Conservation (phyloP, 2,113 vertebrate genomes). For the Fukomys damarensis region DNA sequence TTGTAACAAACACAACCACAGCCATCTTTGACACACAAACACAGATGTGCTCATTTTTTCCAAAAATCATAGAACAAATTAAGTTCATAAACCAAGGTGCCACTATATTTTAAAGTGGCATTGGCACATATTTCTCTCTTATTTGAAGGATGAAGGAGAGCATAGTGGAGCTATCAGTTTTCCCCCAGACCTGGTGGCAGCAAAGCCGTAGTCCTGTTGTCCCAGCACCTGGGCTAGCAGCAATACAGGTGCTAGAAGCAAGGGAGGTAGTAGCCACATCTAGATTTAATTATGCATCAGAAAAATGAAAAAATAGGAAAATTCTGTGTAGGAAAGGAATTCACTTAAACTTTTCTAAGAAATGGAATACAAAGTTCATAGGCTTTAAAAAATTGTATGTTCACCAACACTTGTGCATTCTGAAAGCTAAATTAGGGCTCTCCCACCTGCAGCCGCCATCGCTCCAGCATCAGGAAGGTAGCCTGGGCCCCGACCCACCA, state of each 20-base stretch:
- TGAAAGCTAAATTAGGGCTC: constrained; percentile 80
- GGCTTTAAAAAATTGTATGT: constrained; percentile 82
- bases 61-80: neutral
- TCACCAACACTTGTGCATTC: constrained; percentile 76
- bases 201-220: neutral
- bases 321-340: constrained; percentile 81
- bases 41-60: neutral
- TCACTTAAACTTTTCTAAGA: constrained; percentile 79
- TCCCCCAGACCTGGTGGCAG: neutral
- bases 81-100: neutral
- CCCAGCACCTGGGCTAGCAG: neutral
- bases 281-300: constrained; percentile 87
- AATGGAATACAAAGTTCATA: constrained; percentile 83
- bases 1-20: neutral
- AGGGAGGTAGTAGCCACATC: constrained; percentile 75
- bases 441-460: too few species aligned
- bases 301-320: constrained; percentile 87
- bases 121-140: neutral
- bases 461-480: too few species aligned
- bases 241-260: neutral
- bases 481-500: too few species aligned
- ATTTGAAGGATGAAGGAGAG: neutral
- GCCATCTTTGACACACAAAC: neutral
- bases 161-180: neutral
- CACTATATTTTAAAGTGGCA: neutral